Evolutionary conservation across 64 coral and sea anemone genomes (phyloP).

Genomic region (Actinia equina): DNA sequence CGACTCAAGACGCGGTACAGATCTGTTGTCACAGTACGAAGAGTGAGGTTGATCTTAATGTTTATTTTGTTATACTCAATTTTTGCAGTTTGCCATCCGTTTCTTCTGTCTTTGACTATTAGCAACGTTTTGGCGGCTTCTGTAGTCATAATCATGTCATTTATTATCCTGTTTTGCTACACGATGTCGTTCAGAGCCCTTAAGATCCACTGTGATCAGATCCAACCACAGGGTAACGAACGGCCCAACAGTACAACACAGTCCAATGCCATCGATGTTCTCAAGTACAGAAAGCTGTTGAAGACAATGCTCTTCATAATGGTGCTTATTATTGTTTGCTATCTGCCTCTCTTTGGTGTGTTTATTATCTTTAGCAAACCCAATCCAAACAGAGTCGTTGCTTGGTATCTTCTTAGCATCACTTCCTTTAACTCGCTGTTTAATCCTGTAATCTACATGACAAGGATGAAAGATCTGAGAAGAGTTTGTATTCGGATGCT

Average conservation of each 20-base stretch:
- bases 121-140: background rate
- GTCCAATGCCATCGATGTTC: background rate
- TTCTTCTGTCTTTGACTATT: background rate
- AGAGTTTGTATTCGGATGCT: background rate
- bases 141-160: background rate
- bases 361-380: background rate
- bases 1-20: background rate
- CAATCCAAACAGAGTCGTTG: no score
- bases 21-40: background rate
- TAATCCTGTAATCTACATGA: background rate
- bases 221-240: background rate
- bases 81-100: background rate
- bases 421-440: background rate
- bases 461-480: background rate
- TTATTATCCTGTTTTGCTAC: background rate
- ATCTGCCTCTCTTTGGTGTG: background rate
- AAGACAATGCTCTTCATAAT: background rate
- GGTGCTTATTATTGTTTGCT: background rate
- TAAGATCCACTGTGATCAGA: background rate
- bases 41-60: background rate
- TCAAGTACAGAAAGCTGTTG: slow-evolving; percentile 3
- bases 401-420: background rate
- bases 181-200: background rate
- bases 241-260: background rate
- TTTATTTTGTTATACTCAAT: background rate